Evolutionary conservation across 2,888 invertebrate species (phyloP), one percentile per base, ranked within the genome.

Genomic region (Rhodophaea formosa): DNA sequence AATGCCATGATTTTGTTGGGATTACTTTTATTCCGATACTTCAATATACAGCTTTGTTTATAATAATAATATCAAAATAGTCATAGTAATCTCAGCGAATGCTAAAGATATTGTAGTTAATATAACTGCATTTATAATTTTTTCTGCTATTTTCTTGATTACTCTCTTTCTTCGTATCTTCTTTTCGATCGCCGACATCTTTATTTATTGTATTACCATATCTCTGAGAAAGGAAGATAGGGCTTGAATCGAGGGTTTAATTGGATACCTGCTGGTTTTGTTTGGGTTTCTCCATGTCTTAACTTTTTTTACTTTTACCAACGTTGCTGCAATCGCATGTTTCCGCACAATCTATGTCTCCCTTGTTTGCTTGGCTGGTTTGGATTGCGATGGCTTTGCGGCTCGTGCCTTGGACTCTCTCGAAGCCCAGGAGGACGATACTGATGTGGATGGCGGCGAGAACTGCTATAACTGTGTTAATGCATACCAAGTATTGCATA

Each of bases 31-130:
- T 16, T 29, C 5, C 23, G 23, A 23, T 23, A 23, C 23, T 23
- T 23, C 2, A 23, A 23, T 23, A 12, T 17, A 39, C 16, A 35
- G 8, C 15, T 51, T 6, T 16, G 16, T 35, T 35, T 66, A 84
- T 0, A 84, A 57, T 23, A 85, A 53, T 45, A 88, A 56, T 43
- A 88, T 49, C 51, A 85, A 17, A 42, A 86, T 39, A 0, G 82
- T 80, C 60, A 86, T 60, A 42, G 79, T 68, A 44, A 86, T 80
- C 69, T 88, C 87, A 49, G 78, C 78, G 59, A 83, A 79, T 1
- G 86, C 82, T 42, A 87, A 66, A 8, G 84, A 76, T 46, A 86
- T 73, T 0, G 85, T 84, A 1, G 80, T 74, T 1, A 86, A 59
- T 7, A 89, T 62, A 57, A 81, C 80, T 8, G 71, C 72, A 60